phyloP scores from a whole-genome alignment of 2,888 invertebrate genomes.

The Euspilapteryx auroguttella region DNA sequence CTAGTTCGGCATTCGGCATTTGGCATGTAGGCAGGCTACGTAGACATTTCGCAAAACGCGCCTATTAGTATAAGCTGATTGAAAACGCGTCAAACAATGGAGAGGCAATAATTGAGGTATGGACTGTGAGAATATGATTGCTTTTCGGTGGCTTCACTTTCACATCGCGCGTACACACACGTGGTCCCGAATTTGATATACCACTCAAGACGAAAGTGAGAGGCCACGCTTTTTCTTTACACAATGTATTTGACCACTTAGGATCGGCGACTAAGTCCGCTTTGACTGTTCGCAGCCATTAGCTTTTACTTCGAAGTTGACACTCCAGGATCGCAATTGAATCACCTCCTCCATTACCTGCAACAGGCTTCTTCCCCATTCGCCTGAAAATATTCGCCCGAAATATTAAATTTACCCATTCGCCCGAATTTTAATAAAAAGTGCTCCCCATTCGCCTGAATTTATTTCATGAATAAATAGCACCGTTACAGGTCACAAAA shows the following conservation, averaged over 20 bases:
- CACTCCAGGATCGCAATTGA: background rate
- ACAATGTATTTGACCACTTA: slow-evolving; percentile 26
- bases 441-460: too few relatives aligned
- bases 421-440: too few relatives aligned
- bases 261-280: slow-evolving; percentile 6
- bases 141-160: slow-evolving; percentile 32
- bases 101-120: slow-evolving; percentile 8
- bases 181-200: slow-evolving; percentile 27
- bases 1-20: slow-evolving; percentile 6
- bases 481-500: too few relatives aligned
- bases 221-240: slow-evolving; percentile 44
- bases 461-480: too few relatives aligned
- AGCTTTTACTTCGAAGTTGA: background rate
- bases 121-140: slow-evolving; percentile 19
- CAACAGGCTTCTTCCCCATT: too few relatives aligned
- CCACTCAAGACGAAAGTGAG: slow-evolving; percentile 44
- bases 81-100: slow-evolving; percentile 16
- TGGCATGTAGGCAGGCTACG: too few relatives aligned
- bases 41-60: too few relatives aligned
- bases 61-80: too few relatives aligned
- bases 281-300: background rate
- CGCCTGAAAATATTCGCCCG: too few relatives aligned
- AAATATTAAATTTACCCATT: too few relatives aligned
- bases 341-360: slow-evolving; percentile 7
- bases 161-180: slow-evolving; percentile 21